phyloP scores from a whole-genome alignment of 2,797 vertebrate species.

The Babyrousa celebensis region DNA sequence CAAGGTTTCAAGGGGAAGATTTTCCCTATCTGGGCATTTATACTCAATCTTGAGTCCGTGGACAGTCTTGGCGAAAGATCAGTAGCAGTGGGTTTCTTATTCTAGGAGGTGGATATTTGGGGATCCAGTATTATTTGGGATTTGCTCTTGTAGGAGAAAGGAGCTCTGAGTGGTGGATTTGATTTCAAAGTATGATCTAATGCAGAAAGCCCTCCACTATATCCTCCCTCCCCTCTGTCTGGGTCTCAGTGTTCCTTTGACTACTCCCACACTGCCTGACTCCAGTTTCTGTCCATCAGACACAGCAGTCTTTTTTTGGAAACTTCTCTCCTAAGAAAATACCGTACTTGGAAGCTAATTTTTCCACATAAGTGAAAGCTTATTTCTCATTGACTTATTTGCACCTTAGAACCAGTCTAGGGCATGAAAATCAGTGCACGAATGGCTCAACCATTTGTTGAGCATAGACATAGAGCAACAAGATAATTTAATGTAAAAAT shows the following conservation, averaged over 20 bases:
- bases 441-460: not conserved
- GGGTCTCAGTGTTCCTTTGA: not conserved
- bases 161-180: not conserved
- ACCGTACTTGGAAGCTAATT: not conserved
- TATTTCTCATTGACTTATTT: constrained; percentile 66
- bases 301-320: not conserved
- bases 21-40: not conserved
- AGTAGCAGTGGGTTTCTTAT: not conserved
- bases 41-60: not conserved
- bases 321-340: not conserved
- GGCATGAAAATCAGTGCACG: constrained; percentile 7
- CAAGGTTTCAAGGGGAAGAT: not conserved
- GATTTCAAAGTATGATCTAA: not conserved
- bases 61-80: not conserved
- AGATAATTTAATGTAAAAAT: constrained; percentile 29
- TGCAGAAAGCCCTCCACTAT: not conserved
- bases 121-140: not conserved
- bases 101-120: not conserved
- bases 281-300: not conserved
- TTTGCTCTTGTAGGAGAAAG: not conserved
- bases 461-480: not conserved
- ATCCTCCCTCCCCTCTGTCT: not conserved
- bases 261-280: too few species aligned
- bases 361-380: not conserved
- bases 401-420: not conserved